These are phyloP conservation scores for Axinella damicornis DNA, from an alignment of 37 sponge, comb jelly and placozoan species.

Conservation along the genomic window DNA sequence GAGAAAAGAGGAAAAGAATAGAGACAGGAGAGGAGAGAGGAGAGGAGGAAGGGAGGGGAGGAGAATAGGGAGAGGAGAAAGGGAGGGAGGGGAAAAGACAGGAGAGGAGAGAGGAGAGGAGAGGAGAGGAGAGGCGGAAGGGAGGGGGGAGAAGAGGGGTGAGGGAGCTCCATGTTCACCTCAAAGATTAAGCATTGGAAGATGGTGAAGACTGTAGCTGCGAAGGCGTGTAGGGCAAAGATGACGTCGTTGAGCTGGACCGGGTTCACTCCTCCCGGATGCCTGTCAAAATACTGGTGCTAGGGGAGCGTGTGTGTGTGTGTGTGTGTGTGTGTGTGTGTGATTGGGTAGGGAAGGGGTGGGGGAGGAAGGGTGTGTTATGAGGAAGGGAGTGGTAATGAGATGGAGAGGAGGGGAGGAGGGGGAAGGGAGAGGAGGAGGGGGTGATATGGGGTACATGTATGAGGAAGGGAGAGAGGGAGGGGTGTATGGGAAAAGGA, in stretches of 20 bases:
- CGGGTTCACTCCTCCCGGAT: constrained; percentile 90
- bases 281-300: constrained; percentile 64
- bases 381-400: too few species aligned
- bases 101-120: not conserved
- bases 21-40: not conserved
- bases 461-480: too few species aligned
- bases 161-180: constrained; percentile 20
- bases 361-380: too few species aligned
- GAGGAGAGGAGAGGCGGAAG: not conserved
- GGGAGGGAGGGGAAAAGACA: not conserved
- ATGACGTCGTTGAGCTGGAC: constrained; percentile 90
- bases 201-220: constrained; percentile 68
- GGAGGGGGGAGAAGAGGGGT: not conserved
- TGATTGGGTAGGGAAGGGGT: too few species aligned
- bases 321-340: too few species aligned
- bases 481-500: too few species aligned
- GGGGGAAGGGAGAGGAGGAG: too few species aligned
- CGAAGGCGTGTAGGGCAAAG: constrained; percentile 88
- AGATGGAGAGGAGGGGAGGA: too few species aligned
- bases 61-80: too few species aligned
- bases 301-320: too few species aligned
- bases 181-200: constrained; percentile 79
- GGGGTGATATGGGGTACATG: too few species aligned
- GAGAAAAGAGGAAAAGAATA: not conserved
- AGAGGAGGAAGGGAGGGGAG: not conserved